Base-by-base conservation (phyloP, 2,888 invertebrate genomes). In the Drosophila kambysellisi region DNA sequence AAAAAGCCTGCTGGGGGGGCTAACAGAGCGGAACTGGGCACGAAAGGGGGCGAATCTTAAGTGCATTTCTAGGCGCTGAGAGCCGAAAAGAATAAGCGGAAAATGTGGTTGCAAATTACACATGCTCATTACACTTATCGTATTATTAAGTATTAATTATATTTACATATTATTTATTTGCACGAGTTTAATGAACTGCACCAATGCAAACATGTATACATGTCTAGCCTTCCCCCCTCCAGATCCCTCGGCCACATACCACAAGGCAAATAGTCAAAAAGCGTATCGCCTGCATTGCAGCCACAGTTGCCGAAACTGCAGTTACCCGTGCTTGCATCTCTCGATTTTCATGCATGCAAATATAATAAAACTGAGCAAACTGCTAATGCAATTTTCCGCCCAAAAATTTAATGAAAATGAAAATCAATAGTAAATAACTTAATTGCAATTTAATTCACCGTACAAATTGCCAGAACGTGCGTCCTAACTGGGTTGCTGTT, bases 171-270 rank as follows among this genome's bases (percentile, higher is more conserved):
- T 81, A 85, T 77, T 83, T 85, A 77, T 81, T 83, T 85, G 74
- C 75, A 66, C 70, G 80, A 76, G 85, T 85, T 86, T 88, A 85
- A 85, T 85, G 85, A 85, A 85, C 85, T 83, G 88, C 82, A 74
- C 52, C 80, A 81, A 69, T 81, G 80, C 74, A 80, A 80, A 70
- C 71, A 79, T 60, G 43, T 68, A 20, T 20, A 30, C 33, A 54
- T 35, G 25, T 37, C 29, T 25, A 30, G 30, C 25, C 20, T 25
- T 25, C 30, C n/a, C 8, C 8, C 15, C 11, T 9, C 39, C 20
- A 9, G 17, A 20, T 4, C 4, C 46, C 41, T 25, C 9, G 4
- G 12, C 51, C 61, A 62, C 25, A 62, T 59, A 64, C 67, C 59
- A 65, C 25, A 72, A 66, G 60, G 76, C 82, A 81, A 81, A 77